These are phyloP conservation scores for Drosophila tanythrix DNA, from an alignment of 2,888 invertebrate species.

Conservation along the genomic window DNA sequence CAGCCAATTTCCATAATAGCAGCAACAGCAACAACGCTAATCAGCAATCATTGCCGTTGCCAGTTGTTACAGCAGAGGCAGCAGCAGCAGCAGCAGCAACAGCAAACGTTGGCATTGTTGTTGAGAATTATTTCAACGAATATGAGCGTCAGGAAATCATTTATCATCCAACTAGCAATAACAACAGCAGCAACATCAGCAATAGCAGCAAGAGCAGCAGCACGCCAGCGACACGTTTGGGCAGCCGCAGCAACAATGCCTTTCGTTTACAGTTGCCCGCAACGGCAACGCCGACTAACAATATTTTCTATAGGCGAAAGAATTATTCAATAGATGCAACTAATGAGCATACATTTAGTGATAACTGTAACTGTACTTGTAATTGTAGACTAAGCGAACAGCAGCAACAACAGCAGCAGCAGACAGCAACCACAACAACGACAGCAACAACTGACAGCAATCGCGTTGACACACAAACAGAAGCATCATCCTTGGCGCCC, in stretches of 20 bases:
- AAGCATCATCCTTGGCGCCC: constrained; percentile 63
- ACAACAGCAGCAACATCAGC: constrained; percentile 46
- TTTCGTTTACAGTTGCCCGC: constrained; percentile 71
- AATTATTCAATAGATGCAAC: constrained; percentile 71
- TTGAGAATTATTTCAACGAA: constrained; percentile 84
- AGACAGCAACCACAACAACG: constrained; percentile 17
- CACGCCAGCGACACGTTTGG: constrained; percentile 56
- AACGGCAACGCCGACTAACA: constrained; percentile 63
- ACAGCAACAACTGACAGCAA: constrained; percentile 44
- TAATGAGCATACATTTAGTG: constrained; percentile 79
- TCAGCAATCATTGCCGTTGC: constrained; percentile 48
- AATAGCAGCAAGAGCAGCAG: constrained; percentile 49
- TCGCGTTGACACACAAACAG: constrained; percentile 38
- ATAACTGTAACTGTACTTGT: constrained; percentile 79
- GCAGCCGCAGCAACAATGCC: constrained; percentile 65
- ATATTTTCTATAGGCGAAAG: constrained; percentile 71
- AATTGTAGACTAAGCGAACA: constrained; percentile 70
- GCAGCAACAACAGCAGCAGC: constrained; percentile 33
- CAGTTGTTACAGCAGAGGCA: constrained; percentile 34
- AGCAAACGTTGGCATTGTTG: constrained; percentile 78
- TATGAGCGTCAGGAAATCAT: constrained; percentile 85
- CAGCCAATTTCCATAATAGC: constrained; percentile 77
- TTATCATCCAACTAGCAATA: constrained; percentile 70
- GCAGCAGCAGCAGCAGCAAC: constrained; percentile 29
- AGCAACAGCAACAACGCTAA: constrained; percentile 45